Conservation (phyloP, 2,797 vertebrate genomes). For the Pseudomugil tenellus region DNA sequence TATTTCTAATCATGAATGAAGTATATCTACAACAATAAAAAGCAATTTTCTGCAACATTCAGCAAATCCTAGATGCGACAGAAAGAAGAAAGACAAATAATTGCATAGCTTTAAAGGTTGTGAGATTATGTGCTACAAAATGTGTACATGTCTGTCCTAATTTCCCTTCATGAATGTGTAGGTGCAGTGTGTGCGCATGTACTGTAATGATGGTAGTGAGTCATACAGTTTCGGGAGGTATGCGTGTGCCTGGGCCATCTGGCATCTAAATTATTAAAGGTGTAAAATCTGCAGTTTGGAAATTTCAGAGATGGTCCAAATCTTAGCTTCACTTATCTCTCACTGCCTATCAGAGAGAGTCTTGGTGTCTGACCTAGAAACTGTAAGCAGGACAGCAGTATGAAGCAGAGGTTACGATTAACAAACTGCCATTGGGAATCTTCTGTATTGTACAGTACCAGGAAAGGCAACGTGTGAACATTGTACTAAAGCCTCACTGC, state of each 20-base stretch:
- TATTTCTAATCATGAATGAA: neutral
- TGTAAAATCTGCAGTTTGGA: constrained; percentile 76
- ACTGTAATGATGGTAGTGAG: constrained; percentile 63
- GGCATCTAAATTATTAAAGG: constrained; percentile 80
- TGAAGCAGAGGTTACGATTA: constrained; percentile 1
- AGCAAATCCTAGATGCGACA: constrained; percentile 12
- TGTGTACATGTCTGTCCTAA: constrained; percentile 35
- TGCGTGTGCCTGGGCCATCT: constrained; percentile 70
- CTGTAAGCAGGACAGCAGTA: constrained; percentile 7
- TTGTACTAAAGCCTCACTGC: constrained; percentile 52
- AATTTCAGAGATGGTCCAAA: constrained; percentile 65
- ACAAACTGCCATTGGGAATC: constrained; percentile 25
- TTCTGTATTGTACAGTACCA: constrained; percentile 31
- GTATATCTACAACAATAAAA: neutral
- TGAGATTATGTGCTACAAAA: constrained; percentile 20
- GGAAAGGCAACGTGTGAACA: constrained; percentile 11
- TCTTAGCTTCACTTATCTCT: constrained; percentile 54
- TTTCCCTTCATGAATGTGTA: constrained; percentile 42
- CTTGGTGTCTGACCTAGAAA: constrained; percentile 57
- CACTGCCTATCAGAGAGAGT: constrained; percentile 32
- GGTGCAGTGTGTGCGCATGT: constrained; percentile 23
- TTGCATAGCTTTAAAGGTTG: constrained; percentile 2
- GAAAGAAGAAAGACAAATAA: neutral
- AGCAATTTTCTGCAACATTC: neutral
- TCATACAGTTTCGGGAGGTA: constrained; percentile 70